Base-by-base conservation (phyloP, 2,888 invertebrate genomes). In the Nematopogon swammerdamellus region DNA sequence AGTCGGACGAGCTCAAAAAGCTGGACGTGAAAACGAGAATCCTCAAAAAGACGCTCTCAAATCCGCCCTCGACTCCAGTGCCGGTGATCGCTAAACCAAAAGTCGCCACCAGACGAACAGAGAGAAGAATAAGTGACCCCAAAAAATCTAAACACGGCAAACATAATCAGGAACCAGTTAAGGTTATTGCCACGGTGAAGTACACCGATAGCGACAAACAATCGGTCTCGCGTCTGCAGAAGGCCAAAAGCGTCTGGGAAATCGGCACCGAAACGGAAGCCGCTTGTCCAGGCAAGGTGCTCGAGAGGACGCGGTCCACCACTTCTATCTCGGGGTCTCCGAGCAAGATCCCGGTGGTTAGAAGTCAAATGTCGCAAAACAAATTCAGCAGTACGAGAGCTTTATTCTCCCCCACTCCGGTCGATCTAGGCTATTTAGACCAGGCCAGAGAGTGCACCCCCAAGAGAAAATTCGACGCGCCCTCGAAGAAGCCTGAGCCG, bases 301-400 rank as follows among this genome's bases (percentile, higher is more conserved):
- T 80, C 58, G 79, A 80, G 60, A 71, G 80, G 60, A 80, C 80
- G 20, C 75, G 66, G 60, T 80, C 80, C 48, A 72, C 71, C 45
- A 77, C 77, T 72, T 79, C 77, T 77, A 79, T 80, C 71, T 68
- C 81, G 69, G 75, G 80, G 58, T 82, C 82, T 71, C 79, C 80
- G 47, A 84, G 84, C 63, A 83, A 83, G 72, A 85, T 85, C 67
- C 85, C 85, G 62, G 81, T 85, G 72, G 79, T 80, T 59, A 75
- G 80, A 65, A 72, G 79, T 66, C 79, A 79, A 61, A 72, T 77
- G 70, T 68, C 76, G 53, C 76, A 71, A 47, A 70, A 70, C 55
- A 80, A 77, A 59, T 79, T 80, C 57, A 79, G 72, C 58, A 80
- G 77, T 57, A 75, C 80, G 19, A 69, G 80, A 62, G 80, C 80